Base-by-base conservation (phyloP, 2,797 vertebrate species). In the Protonibea diacanthus region DNA sequence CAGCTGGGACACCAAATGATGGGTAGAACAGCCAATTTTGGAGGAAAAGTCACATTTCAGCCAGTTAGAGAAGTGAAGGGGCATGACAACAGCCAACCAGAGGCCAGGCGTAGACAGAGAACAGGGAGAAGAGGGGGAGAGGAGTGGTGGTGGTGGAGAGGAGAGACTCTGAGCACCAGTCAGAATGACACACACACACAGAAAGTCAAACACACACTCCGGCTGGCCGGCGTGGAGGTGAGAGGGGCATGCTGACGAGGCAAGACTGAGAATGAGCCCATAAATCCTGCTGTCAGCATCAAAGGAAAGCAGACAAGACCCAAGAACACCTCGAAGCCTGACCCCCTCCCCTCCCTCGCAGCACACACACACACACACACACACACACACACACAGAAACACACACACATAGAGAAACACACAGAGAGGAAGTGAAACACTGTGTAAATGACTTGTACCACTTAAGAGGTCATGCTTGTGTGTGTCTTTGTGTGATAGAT, bases 221-320 rank as follows among this genome's bases (percentile, higher is more conserved):
- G 73, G 67, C 71, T 65, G 86, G 80, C 78, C 82, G 2, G 79
- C 21, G 69, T 78, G 75, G 91, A 91, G 89, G 92, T 94, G 90
- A 91, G 86, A 76, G 88, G 91, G 89, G 85, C 82, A 82, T 88
- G 92, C 91, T 92, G 92, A 93, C 91, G 85, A 90, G 89, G 91
- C 88, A 49, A 88, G 88, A 88, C 90, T 90, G 69, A 88, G 89
- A 93, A 91, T 87, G 88, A 91, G 89, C 85, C 85, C 82, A 92
- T 93, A 92, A 93, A 93, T 93, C 89, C 91, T 92, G 68, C 91
- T 91, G 93, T 92, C 92, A 92, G 90, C 87, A 84, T 88, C 86
- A 90, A 85, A 92, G 80, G 75, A 74, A 76, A 80, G 85, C 74
- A 87, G 90, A 92, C 90, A 86, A 84, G 88, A 86, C 81, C 87